phyloP scores from a whole-genome alignment of 1,140 invertebrate species.

The fruit fly (Drosophila melanogaster) region Release_6_plus_ISO1_MT NT_037436.4:1678501-1679000 shows the following conservation, averaged over 20 bases:
- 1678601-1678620: conserved; percentile 18
- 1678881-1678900: conserved; percentile 40
- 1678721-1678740: conserved; percentile 23
- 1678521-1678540: neutral
- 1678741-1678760: conserved; percentile 1
- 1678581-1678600: neutral
- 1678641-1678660: conserved; percentile 18
- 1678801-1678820: conserved; percentile 33
- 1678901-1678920: conserved; percentile 6
- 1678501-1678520: neutral
- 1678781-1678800: conserved; percentile 2
- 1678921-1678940: conserved; percentile 65
- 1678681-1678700: conserved; percentile 5
- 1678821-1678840: conserved; percentile 70
- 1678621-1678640: neutral
- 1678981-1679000: conserved; percentile 80
- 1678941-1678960: conserved; percentile 65
- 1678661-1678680: neutral
- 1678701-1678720: conserved; percentile 27
- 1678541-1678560: neutral
- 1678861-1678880: neutral
- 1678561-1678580: neutral
- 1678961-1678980: conserved; percentile 28
- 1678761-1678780: neutral
- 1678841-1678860: conserved; percentile 41